phyloP scores from a whole-genome alignment of 2,797 vertebrate species.

The Menidia menidia region DNA sequence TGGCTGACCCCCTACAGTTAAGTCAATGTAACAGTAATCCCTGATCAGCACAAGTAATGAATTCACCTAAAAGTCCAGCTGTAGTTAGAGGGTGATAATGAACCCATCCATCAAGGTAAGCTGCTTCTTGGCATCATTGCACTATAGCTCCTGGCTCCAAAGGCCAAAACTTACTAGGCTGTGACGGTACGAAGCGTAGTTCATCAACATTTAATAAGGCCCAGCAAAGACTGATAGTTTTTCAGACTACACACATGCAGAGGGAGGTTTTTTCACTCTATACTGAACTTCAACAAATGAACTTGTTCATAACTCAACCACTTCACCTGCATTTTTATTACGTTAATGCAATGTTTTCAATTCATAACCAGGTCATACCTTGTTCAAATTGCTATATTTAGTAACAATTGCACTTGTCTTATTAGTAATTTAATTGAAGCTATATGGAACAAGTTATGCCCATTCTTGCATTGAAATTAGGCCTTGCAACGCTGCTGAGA shows the following conservation, averaged over 20 bases:
- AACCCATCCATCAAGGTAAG: slow-evolving; percentile 86
- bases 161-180: slow-evolving; percentile 69
- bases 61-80: slow-evolving; percentile 89
- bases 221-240: slow-evolving; percentile 62
- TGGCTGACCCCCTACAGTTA: slow-evolving; percentile 77
- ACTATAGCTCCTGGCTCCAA: slow-evolving; percentile 52
- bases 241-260: slow-evolving; percentile 14
- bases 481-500: slow-evolving; percentile 38
- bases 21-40: slow-evolving; percentile 76
- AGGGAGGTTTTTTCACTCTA: slow-evolving; percentile 24
- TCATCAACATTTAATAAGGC: slow-evolving; percentile 76
- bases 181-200: slow-evolving; percentile 67
- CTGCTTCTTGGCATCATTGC: slow-evolving; percentile 78
- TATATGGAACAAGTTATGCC: slow-evolving; percentile 55
- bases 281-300: slow-evolving; percentile 3
- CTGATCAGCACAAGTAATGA: slow-evolving; percentile 82
- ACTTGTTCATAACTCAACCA: slow-evolving; percentile 9
- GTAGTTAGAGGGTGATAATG: slow-evolving; percentile 91
- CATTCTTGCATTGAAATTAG: slow-evolving; percentile 40
- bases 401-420: slow-evolving; percentile 67
- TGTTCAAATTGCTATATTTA: slow-evolving; percentile 69
- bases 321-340: slow-evolving; percentile 21
- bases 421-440: slow-evolving; percentile 70
- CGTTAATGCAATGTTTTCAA: slow-evolving; percentile 30
- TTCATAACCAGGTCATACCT: slow-evolving; percentile 57